Evolutionary conservation across 1,140 invertebrate species (phyloP).

Genomic region (Pomacea maculata): DNA sequence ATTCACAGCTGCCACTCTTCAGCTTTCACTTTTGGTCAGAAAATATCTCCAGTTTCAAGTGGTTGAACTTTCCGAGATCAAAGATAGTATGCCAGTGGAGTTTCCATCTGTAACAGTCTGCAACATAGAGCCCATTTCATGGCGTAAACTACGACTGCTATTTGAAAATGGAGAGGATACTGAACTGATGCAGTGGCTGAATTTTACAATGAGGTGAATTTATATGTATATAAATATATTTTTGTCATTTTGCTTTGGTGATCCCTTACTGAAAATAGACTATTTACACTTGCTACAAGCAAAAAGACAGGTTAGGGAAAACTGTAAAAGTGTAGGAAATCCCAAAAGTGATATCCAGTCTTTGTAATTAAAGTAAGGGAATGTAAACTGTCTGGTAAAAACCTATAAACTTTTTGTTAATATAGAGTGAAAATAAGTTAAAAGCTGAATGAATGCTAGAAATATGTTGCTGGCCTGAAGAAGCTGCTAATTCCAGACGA

Average conservation of each 20-base stretch:
- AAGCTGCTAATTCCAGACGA: too few species aligned
- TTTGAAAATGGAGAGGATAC: conserved; percentile 24
- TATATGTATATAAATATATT: too few species aligned
- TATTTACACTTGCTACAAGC: not conserved
- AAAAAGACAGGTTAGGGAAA: not conserved
- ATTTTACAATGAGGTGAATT: conserved; percentile 34
- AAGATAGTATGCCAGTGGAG: conserved; percentile 59
- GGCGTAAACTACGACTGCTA: conserved; percentile 40
- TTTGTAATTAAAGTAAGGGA: too few species aligned
- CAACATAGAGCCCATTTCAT: conserved; percentile 56
- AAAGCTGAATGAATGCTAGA: too few species aligned
- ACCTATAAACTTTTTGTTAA: too few species aligned
- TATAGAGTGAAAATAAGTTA: too few species aligned
- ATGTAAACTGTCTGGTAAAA: too few species aligned
- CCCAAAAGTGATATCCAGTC: too few species aligned
- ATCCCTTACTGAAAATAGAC: too few species aligned
- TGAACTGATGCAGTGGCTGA: conserved; percentile 47
- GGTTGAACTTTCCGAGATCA: conserved; percentile 59
- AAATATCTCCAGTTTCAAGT: conserved; percentile 58
- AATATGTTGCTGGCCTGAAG: too few species aligned
- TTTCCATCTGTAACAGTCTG: conserved; percentile 58
- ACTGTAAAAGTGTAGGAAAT: not conserved
- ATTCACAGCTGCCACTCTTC: conserved; percentile 58
- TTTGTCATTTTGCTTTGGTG: too few species aligned
- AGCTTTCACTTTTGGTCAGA: conserved; percentile 54